Evolutionary conservation across 1,140 invertebrate genomes (phyloP), one percentile per base, ranked within the genome.

Genomic region (Melanaphis sacchari): DNA sequence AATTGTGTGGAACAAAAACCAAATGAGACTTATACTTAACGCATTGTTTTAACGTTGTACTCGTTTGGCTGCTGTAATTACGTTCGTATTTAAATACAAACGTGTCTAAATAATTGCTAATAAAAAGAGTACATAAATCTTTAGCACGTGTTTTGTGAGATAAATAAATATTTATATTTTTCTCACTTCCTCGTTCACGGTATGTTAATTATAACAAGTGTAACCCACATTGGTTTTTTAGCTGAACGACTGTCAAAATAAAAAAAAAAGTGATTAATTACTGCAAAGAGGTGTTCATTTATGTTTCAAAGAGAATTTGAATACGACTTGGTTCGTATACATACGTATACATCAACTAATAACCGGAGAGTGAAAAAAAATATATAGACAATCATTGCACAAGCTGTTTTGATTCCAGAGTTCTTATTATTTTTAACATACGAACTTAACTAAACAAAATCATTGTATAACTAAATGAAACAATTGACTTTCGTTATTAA

Each of bases 131-230:
- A 90, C 88, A 90, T 90, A 90, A 90, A 59, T 54, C 49, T 54
- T 40, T 59, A 26, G 52, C 15, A 18, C 41, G 87, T 88, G 31
- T 88, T 88, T 49, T n/a, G 85, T 46, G 49, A 49, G 41, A 88
- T 46, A 88, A 49, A 88, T n/a, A n/a, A 49, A 88, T n/a, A n/a
- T 87, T 87, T 46, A 46, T 46, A 87, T 88, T 88, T 88, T 88
- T 88, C 85, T 46, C 85, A 46, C 85, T 88, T n/a, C 24, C n/a
- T 88, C 43, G 41, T 88, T 36, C 31, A 36, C 38, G 18, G 43
- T 46, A 2, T 6, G 43, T 46, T 88, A 8, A n/a, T n/a, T 18
- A 26, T 90, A 59, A 59, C 40, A 18, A 52, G 38, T 26, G 52
- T 90, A 90, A 90, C 38, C n/a, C 38, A 88, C 43, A 46, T 88